Percentiles rank a stretch among this genome's conserved stretches.
Conservation (phyloP, 2,113 vertebrate species). For the Tragelaphus buxtoni region DNA sequence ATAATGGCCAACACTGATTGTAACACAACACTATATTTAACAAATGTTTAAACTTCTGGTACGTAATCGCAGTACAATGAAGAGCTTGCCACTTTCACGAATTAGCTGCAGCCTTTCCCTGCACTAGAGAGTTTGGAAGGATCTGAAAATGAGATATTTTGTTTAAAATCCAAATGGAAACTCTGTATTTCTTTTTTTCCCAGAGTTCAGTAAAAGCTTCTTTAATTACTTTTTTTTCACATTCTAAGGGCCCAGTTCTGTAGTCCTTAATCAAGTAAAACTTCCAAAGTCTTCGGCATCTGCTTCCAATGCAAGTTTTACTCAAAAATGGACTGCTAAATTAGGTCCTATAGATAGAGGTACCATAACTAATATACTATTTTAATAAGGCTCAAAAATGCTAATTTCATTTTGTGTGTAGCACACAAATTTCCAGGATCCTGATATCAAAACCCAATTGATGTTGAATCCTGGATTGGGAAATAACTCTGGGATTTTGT, state of each 20-base stretch:
- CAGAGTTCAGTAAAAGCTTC: constrained; percentile 54
- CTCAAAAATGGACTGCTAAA: constrained; percentile 71
- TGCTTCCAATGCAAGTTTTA: constrained; percentile 45
- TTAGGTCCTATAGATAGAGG: constrained; percentile 72
- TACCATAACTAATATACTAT: constrained; percentile 67
- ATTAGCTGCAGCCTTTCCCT: constrained; percentile 68
- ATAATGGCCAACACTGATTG: constrained; percentile 41
- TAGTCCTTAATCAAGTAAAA: constrained; percentile 74
- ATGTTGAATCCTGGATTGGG: constrained; percentile 54
- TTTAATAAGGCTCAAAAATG: constrained; percentile 71
- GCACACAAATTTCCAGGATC: constrained; percentile 64
- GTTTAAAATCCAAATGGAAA: constrained; percentile 65
- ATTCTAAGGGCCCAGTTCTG: constrained; percentile 71
- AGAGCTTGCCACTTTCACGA: constrained; percentile 66
- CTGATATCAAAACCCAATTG: constrained; percentile 63
- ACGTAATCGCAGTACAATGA: constrained; percentile 41
- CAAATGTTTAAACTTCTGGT: constrained; percentile 50
- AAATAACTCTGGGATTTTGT: constrained; percentile 43
- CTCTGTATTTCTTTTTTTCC: constrained; percentile 66
- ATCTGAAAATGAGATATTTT: constrained; percentile 66
- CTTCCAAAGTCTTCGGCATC: neutral
- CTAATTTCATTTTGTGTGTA: constrained; percentile 67
- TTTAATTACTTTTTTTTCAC: constrained; percentile 53
- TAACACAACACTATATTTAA: constrained; percentile 64
- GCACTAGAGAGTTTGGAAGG: constrained; percentile 67